Base-by-base conservation (phyloP, 37 sponge, comb jelly and placozoan genomes). In the Spongilla lacustris region DNA sequence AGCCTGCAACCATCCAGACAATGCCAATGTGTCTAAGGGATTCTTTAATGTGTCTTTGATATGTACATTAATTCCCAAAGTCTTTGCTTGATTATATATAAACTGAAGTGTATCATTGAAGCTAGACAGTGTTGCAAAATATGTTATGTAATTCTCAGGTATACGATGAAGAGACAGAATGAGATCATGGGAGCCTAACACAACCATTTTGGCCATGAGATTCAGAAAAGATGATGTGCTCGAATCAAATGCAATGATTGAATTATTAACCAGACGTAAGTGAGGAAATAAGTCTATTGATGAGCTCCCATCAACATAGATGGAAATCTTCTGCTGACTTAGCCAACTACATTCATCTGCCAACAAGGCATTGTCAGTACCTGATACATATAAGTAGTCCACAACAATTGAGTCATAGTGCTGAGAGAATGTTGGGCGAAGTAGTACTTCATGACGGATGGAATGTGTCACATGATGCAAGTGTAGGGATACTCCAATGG, bases 351-450 rank as follows among this genome's bases (percentile, higher is more conserved):
- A 29, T 37, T 89, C 89, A n/a, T 41, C 12, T 30, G 6, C 4
- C 67, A 89, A 74, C 32, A 83, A 89, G 5, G 67, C 78, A 1
- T 50, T 38, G 35, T 89, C 89, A 71, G 76, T 83, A 10, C 78
- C 29, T 30, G 69, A 77, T 13, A 89, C n/a, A 24, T 89, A 89
- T 11, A 70, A 68, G 23, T 82, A 83, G 84, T 89, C 89, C 29
- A 89, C 84, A 0, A 89, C 78, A 12, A 83, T 79, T 50, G 83
- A 82, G 46, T 82, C 83, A 38, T 66, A 89, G 78, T 89, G 89
- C 78, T 83, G 89, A 74, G 78, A 83, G 73, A 89, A 89, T 32
- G 89, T 78, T 33, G 89, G 89, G 1, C 83, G 76, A 32, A 71
- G 67, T 13, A 78, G 77, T 10, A 89, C 69, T 37, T 83, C 83